A percentile compares a stretch with the other conserved stretches of the same genome.
phyloP scores from a whole-genome alignment of 2,797 vertebrate genomes.

The Peromyscus eremicus region DNA sequence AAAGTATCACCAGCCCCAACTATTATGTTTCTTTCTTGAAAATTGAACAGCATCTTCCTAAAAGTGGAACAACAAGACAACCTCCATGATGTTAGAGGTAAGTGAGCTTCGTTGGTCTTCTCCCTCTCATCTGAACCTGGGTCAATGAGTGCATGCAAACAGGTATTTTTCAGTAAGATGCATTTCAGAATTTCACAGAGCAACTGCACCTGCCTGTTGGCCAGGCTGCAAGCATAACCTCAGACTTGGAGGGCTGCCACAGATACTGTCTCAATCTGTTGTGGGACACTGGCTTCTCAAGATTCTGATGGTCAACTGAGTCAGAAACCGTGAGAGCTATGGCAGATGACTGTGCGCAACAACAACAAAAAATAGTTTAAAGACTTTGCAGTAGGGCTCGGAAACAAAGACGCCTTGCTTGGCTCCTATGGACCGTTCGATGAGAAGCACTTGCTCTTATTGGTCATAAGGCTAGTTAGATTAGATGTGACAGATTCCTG shows the following conservation, averaged over 20 bases:
- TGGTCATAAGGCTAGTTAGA: neutral
- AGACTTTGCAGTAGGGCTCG: neutral
- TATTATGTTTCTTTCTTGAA: conserved; percentile 28
- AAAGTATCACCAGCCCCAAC: neutral
- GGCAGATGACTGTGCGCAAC: neutral
- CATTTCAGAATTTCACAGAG: neutral
- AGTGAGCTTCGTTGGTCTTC: neutral
- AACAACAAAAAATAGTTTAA: neutral
- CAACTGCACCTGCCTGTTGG: neutral
- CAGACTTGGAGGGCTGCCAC: neutral
- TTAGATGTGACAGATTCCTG: neutral
- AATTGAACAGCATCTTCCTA: neutral
- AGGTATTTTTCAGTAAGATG: neutral
- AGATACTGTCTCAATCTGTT: neutral
- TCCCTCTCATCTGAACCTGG: neutral
- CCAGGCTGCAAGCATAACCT: neutral
- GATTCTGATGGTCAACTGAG: neutral
- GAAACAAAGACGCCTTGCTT: neutral
- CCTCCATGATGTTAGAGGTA: neutral
- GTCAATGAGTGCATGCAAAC: neutral
- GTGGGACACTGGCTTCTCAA: neutral
- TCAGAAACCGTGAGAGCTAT: neutral
- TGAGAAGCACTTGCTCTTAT: neutral
- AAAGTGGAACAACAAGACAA: neutral
- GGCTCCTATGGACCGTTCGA: neutral